Conservation (phyloP, 2,113 vertebrate genomes). For the Steatornis caripensis region DNA sequence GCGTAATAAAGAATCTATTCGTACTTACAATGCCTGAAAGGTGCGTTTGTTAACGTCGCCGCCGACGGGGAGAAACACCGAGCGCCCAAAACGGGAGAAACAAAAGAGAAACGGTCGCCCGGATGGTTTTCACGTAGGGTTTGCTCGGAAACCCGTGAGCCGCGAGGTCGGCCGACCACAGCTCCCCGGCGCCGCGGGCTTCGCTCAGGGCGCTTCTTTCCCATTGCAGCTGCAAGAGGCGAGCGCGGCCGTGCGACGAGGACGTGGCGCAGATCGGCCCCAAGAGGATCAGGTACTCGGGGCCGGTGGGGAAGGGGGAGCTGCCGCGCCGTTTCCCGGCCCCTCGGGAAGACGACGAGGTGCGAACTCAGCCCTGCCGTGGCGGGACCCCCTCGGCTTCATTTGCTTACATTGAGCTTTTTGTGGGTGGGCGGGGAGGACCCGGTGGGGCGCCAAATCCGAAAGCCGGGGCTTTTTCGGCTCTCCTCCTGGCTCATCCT, state of each 20-base stretch:
- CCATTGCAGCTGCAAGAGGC: conserved; percentile 14
- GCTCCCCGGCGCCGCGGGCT: neutral
- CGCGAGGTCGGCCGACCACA: neutral
- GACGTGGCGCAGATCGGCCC: conserved; percentile 69
- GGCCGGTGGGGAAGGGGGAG: neutral
- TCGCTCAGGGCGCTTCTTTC: neutral
- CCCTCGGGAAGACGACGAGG: neutral
- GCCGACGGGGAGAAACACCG: accelerated
- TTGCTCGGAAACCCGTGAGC: neutral
- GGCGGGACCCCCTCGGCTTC: neutral
- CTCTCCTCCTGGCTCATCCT: neutral
- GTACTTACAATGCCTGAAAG: neutral
- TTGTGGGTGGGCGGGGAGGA: neutral
- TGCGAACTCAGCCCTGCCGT: neutral
- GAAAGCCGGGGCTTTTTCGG: neutral
- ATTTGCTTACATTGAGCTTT: neutral
- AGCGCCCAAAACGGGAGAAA: neutral
- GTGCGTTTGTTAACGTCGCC: neutral
- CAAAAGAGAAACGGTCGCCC: neutral
- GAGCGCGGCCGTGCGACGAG: conserved; percentile 1
- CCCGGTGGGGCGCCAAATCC: neutral
- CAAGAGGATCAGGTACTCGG: conserved; percentile 72
- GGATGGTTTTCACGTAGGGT: neutral
- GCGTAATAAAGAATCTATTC: neutral
- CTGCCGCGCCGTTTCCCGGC: neutral